These are phyloP conservation scores for Corvus moneduloides DNA, from an alignment of 2,113 vertebrate species.

Conservation along the genomic window DNA sequence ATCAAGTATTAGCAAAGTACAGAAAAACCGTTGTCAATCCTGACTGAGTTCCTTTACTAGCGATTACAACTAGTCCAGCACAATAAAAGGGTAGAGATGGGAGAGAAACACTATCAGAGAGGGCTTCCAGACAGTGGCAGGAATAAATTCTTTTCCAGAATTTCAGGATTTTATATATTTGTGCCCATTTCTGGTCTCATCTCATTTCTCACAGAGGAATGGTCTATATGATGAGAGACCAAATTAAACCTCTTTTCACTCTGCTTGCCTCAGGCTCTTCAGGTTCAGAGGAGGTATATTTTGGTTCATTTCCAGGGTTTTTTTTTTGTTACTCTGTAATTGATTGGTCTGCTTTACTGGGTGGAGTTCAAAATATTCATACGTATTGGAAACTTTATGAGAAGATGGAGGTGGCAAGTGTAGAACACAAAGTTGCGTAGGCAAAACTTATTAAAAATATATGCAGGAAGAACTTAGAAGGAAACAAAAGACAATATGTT, in stretches of 20 bases:
- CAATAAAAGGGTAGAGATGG: background rate
- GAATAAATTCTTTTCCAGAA: background rate
- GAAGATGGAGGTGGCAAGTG: background rate
- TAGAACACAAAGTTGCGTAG: background rate
- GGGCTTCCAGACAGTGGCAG: background rate
- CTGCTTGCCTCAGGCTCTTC: background rate
- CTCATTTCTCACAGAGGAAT: background rate
- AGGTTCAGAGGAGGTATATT: background rate
- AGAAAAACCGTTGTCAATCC: background rate
- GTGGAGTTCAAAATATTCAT: background rate
- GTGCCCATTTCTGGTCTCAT: background rate
- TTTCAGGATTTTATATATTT: background rate
- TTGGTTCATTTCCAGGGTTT: background rate
- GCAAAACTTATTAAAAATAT: background rate
- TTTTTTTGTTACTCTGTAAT: background rate
- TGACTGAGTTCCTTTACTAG: background rate
- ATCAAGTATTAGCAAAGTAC: background rate
- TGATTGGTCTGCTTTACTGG: background rate
- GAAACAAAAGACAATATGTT: background rate
- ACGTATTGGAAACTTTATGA: background rate
- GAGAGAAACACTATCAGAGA: background rate
- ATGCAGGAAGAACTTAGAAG: background rate
- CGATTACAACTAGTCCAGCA: background rate
- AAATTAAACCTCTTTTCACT: background rate
- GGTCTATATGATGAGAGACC: background rate